Base-by-base conservation (phyloP, 1,140 invertebrate species). In the Onthophagus taurus region DNA sequence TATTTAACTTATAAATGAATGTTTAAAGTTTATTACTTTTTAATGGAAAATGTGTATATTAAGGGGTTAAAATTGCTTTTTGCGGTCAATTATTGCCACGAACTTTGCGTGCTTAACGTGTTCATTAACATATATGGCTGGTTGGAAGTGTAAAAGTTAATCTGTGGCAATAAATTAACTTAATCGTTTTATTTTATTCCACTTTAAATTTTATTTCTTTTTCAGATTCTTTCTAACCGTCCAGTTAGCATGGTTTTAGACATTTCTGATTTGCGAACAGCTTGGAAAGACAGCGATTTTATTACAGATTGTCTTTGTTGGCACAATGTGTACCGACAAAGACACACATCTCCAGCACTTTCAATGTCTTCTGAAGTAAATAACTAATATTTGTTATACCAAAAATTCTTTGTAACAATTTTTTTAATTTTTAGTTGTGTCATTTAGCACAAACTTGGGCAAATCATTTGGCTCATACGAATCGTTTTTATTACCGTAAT, bases 371-470 rank as follows among this genome's bases (percentile, higher is more conserved):
- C 81, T 2, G 74, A 83, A 72, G 83, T 84, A 67, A 61, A n/a
- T n/a, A n/a, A n/a, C n/a, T n/a, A n/a, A n/a, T n/a, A n/a, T n/a
- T n/a, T n/a, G n/a, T n/a, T n/a, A n/a, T n/a, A n/a, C n/a, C n/a
- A n/a, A n/a, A n/a, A n/a, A n/a, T n/a, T n/a, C n/a, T n/a, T n/a
- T n/a, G n/a, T n/a, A n/a, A n/a, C n/a, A 26, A 26, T 7, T 26
- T 26, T 6, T 26, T 26, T 26, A 26, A 34, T 49, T 72, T 70
- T 13, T 61, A 88, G 77, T 62, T 89, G n/a, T 85, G 81, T 54
- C 74, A 80, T 52, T 75, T 81, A 54, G 85, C 86, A 19, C 86
- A 90, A 66, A 78, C 81, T 14, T 89, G 85, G 85, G 86, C 85
- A 1, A 87, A 89, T 60, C 79, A 87, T 55, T 66, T 90, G 39